Evolutionary conservation across 2,888 invertebrate species (phyloP), one percentile per base, ranked within the genome.

Genomic region (Junonia oenone): DNA sequence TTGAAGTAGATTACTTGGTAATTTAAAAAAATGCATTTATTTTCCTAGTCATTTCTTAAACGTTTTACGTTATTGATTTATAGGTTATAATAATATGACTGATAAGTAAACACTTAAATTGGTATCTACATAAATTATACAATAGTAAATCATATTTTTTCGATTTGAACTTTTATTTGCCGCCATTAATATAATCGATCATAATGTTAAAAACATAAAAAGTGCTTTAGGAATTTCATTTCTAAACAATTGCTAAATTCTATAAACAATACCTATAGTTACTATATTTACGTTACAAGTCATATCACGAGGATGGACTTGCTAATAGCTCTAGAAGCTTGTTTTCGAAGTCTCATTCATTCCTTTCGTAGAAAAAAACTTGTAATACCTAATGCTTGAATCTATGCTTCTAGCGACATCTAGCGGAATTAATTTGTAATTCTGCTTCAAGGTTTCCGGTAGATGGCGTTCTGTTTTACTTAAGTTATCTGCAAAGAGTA

Each of bases 401-500:
- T 33, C 11, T 6, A 3, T 17, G 40, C 29, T 8, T 19, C 31
- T 54, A 51, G 52, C 37, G 61, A 48, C 64, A 63, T 63, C 63
- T 65, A 52, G 48, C 11, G 19, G 27, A 37, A 27, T 50, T 17
- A 49, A 40, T 60, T 35, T 37, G 54, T 52, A 59, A 64, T 70
- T 64, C 26, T 6, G 13, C 15, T 45, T 11, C n/a, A 47, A 27
- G 13, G 22, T 52, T 29, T 8, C 43, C 19, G 4, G 38, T 38
- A 59, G 63, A 46, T 59, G 63, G 55, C 59, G 29, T 45, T 57
- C 29, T 26, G 37, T 35, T 13, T 31, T 5, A n/a, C n/a, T n/a
- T n/a, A n/a, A n/a, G n/a, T n/a, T n/a, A n/a, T n/a, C n/a, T n/a
- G n/a, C n/a, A n/a, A n/a, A n/a, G n/a, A n/a, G n/a, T n/a, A n/a